Evolutionary conservation across 2,113 vertebrate species (phyloP).

Genomic region (Megaleporinus macrocephalus): DNA sequence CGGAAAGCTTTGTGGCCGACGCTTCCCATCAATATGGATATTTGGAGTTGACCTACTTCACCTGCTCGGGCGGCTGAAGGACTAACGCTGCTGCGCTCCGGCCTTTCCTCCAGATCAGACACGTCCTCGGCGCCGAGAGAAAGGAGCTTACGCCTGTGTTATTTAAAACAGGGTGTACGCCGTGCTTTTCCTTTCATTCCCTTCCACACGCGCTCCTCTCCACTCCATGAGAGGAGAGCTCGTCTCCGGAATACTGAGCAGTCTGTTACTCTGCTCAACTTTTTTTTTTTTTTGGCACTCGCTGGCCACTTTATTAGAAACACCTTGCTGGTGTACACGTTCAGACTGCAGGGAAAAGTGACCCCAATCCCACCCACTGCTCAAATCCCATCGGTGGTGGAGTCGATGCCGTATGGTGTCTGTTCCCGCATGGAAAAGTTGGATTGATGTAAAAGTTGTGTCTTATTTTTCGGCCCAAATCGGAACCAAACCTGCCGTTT

Average conservation of each 20-base stretch:
- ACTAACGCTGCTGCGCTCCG: not conserved
- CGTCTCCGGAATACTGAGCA: not conserved
- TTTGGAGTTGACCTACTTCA: constrained; percentile 65
- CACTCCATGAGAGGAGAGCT: not conserved
- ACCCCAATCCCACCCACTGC: no score
- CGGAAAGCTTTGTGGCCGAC: constrained; percentile 39
- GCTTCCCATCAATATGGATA: constrained; percentile 72
- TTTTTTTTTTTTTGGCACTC: not conserved
- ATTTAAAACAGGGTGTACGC: not conserved
- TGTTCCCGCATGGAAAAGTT: no score
- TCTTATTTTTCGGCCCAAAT: no score
- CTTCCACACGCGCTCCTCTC: not conserved
- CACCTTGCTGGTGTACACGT: not conserved
- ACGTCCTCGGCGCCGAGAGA: not conserved
- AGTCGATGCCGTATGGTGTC: no score
- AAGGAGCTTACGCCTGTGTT: not conserved
- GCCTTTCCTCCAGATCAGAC: not conserved
- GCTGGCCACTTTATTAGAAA: no score
- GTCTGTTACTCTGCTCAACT: not conserved
- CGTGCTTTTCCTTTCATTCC: not conserved
- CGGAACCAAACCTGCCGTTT: no score
- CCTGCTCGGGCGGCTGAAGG: constrained; percentile 33
- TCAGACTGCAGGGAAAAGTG: no score
- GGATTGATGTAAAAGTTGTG: no score
- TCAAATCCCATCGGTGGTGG: no score